These are phyloP conservation scores for Heliconius aoede DNA, from an alignment of 2,888 invertebrate species.

Conservation along the genomic window DNA sequence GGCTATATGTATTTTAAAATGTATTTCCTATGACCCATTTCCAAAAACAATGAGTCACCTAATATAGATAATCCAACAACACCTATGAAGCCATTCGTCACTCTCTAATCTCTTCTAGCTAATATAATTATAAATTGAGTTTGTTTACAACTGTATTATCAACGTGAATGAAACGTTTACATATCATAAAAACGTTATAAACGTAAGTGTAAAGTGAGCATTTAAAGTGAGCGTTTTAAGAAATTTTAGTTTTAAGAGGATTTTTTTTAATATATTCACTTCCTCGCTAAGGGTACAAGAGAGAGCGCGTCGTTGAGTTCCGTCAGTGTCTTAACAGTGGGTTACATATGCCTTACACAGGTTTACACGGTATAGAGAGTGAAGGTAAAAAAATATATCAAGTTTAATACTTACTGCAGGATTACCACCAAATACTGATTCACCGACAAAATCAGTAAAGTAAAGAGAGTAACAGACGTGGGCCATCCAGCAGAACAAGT, in stretches of 20 bases:
- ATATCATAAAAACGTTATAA: conserved; percentile 19
- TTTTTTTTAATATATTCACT: no score
- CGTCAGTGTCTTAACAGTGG: no score
- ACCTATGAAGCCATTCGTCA: conserved; percentile 40
- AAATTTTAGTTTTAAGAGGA: neutral
- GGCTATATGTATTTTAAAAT: neutral
- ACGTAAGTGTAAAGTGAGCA: neutral
- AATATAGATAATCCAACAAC: conserved; percentile 42
- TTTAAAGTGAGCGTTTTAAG: neutral
- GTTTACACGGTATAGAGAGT: no score
- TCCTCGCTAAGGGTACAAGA: no score
- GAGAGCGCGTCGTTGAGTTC: no score
- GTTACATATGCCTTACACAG: neutral
- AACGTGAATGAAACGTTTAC: conserved; percentile 41
- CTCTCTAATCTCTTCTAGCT: conserved; percentile 44
- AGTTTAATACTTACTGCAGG: conserved; percentile 85
- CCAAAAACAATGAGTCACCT: conserved; percentile 35
- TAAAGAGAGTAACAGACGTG: conserved; percentile 98
- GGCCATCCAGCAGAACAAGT: conserved; percentile 99
- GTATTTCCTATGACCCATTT: conserved; percentile 9
- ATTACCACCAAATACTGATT: conserved; percentile 94
- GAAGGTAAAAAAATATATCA: neutral
- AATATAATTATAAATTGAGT: conserved; percentile 42
- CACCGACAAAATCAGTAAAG: conserved; percentile 98
- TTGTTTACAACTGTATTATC: conserved; percentile 45